Conservation (phyloP, 2,888 invertebrate genomes). For the Drosophila kanekoi region DNA sequence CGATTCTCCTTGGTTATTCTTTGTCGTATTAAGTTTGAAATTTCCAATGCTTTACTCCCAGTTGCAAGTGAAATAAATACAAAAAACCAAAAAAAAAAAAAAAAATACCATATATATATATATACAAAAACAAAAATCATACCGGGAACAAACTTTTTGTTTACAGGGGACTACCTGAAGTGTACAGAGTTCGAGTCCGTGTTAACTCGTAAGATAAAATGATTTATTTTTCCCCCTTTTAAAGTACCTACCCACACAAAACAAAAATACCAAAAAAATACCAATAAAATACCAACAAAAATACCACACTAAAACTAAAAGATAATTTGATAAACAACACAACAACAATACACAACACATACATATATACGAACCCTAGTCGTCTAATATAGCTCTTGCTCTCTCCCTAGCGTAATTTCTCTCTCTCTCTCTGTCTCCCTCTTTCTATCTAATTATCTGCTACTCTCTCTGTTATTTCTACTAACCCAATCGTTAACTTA, state of each 20-base stretch:
- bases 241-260: conserved; percentile 31
- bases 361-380: conserved; percentile 46
- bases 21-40: conserved; percentile 42
- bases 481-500: conserved; percentile 4
- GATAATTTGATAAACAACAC: conserved; percentile 39
- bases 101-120: conserved; percentile 36
- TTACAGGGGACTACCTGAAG: conserved; percentile 89
- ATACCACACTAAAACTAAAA: conserved; percentile 31
- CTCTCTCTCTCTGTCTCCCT: conserved; percentile 2
- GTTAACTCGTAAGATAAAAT: conserved; percentile 91
- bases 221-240: conserved; percentile 75
- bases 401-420: conserved; percentile 26
- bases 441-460: conserved; percentile 6
- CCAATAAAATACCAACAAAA: conserved; percentile 23
- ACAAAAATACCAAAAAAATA: conserved; percentile 22
- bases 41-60: conserved; percentile 19
- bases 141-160: conserved; percentile 84
- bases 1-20: conserved; percentile 33
- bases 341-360: conserved; percentile 32
- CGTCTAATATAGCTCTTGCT: conserved; percentile 44
- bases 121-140: conserved; percentile 72
- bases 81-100: too few relatives aligned
- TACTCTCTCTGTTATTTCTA: background rate
- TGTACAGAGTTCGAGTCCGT: conserved; percentile 94
- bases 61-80: conserved; percentile 30